Evolutionary conservation across 2,888 invertebrate genomes (phyloP), one percentile per base, ranked within the genome.

Genomic region (Dichetophora obliterata): DNA sequence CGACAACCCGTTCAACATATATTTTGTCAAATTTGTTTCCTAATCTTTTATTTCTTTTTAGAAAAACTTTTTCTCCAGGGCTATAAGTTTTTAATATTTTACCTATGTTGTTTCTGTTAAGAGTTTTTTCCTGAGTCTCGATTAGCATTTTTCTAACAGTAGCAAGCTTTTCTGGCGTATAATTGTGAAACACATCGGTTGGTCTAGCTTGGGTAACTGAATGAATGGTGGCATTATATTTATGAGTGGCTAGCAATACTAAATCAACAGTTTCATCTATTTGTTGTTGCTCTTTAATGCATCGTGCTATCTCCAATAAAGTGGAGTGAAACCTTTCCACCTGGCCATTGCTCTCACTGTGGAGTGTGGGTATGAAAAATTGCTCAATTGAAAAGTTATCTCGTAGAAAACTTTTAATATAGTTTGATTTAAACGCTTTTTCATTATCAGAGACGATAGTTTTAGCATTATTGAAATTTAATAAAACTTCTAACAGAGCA

Each of bases 321-420:
- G 75, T 80, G 63, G 76, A 77, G n/a, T 80, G 77, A n/a, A 80
- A 61, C 14, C 75, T 43, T n/a, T 79, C 75, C 27, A 79, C 77
- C 50, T 80, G 79, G 3, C 77, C 80, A 57, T 79, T 78, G 22
- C 79, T 78, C 43, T 77, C 75, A 37, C 79, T 81, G 63, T 78
- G 81, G 9, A 77, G 76, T 27, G 78, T 77, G 61, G 80, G 80
- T 16, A 72, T 61, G 27, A 59, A 72, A 48, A 43, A 72, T 48
- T 72, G 75, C 3, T 71, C 27, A 3, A 76, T 75, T 52, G 34
- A 61, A 66, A 76, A 79, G 50, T 71, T 75, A 14, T 80, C 74
- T 65, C 77, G 77, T 4, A 78, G 69, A n/a, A 78, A 43, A 24
- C 16, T 57, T 73, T 73, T 69, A 31, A 75, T 73, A 8, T 48